Conservation (phyloP, 2,888 invertebrate genomes). For the Dolichopus griseipennis region DNA sequence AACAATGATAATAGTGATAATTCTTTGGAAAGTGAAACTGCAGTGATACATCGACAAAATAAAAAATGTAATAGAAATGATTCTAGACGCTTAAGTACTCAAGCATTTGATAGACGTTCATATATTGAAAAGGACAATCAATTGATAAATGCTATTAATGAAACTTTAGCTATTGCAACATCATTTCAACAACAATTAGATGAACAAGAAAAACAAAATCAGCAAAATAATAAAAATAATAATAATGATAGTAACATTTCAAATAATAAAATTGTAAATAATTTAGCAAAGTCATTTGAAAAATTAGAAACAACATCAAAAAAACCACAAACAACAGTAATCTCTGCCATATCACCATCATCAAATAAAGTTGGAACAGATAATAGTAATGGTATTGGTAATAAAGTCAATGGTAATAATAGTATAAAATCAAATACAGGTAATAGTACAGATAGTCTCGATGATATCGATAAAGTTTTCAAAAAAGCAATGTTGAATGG, state of each 20-base stretch:
- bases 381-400: neutral
- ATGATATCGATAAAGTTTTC: neutral
- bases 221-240: neutral
- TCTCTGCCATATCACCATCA: neutral
- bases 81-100: conserved; percentile 29
- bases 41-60: conserved; percentile 32
- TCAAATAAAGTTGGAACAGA: neutral
- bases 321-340: conserved; percentile 27
- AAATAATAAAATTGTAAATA: conserved; percentile 22
- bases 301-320: conserved; percentile 27
- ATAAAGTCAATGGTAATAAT: neutral
- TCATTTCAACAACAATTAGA: neutral
- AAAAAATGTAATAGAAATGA: conserved; percentile 25
- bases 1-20: conserved; percentile 8
- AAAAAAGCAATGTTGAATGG: neutral
- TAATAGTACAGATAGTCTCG: neutral
- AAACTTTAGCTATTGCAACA: neutral
- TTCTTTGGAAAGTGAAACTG: conserved; percentile 18
- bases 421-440: too few species aligned
- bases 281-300: conserved; percentile 32
- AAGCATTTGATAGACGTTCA: conserved; percentile 40
- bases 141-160: conserved; percentile 11
- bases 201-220: neutral
- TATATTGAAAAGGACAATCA: conserved; percentile 35
- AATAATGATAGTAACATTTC: neutral